Conservation (phyloP, 1,140 invertebrate species). For the Melanaphis sacchari region DNA sequence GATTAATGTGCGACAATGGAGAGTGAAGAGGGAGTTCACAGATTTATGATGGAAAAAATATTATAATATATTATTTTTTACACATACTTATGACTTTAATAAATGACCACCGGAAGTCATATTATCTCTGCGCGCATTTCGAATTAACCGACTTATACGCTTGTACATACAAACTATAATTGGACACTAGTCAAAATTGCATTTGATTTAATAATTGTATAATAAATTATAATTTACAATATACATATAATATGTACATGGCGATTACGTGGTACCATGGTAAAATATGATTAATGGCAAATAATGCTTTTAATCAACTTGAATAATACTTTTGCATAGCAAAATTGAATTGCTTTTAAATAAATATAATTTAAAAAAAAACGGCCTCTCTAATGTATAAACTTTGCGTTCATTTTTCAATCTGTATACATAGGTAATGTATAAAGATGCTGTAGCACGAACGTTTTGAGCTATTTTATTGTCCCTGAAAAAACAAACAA, state of each 20-base stretch:
- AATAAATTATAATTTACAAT: background rate
- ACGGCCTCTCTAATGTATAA: background rate
- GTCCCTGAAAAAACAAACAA: background rate
- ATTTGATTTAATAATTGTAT: background rate
- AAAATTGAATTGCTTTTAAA: conserved; percentile 11
- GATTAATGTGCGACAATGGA: background rate
- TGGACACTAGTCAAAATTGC: background rate
- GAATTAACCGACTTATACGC: background rate
- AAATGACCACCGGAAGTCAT: background rate
- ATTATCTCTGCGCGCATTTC: background rate
- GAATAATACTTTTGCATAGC: background rate
- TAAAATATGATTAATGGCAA: background rate
- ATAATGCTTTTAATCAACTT: conserved; percentile 10
- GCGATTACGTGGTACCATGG: background rate
- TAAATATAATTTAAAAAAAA: conserved; percentile 19
- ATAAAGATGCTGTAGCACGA: background rate
- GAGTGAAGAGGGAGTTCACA: background rate
- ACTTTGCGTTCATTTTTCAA: background rate
- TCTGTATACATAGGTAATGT: background rate
- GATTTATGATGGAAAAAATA: background rate
- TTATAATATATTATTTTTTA: background rate
- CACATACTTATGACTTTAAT: background rate
- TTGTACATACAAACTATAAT: background rate
- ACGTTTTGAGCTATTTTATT: conserved; percentile 4
- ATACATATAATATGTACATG: background rate